Conservation (phyloP, 2,888 invertebrate genomes). For the Hedya salicella region DNA sequence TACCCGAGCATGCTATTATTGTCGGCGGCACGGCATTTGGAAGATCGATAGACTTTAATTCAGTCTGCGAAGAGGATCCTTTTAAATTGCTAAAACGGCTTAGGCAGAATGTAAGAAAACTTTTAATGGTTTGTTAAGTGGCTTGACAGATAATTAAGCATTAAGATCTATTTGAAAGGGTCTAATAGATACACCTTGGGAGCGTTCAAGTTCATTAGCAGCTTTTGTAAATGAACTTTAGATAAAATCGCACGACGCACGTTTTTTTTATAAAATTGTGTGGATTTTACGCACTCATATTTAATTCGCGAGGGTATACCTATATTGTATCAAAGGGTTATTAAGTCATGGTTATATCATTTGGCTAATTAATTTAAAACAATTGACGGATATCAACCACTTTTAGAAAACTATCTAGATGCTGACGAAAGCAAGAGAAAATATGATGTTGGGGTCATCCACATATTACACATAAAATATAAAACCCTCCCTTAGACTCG, state of each 20-base stretch:
- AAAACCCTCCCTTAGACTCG: too few relatives aligned
- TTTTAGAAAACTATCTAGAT: too few relatives aligned
- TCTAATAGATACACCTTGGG: background rate
- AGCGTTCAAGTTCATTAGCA: background rate
- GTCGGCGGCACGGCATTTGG: slow-evolving; percentile 5
- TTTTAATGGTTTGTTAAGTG: slow-evolving; percentile 3
- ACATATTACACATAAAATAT: too few relatives aligned
- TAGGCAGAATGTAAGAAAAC: slow-evolving; percentile 39
- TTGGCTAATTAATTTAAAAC: too few relatives aligned
- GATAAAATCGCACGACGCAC: background rate
- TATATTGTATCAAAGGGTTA: too few relatives aligned
- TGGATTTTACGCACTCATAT: background rate
- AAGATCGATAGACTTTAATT: slow-evolving; percentile 61
- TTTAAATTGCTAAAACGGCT: slow-evolving; percentile 53
- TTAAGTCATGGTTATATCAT: too few relatives aligned
- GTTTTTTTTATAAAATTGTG: background rate
- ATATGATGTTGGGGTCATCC: too few relatives aligned
- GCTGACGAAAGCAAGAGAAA: too few relatives aligned
- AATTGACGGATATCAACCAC: too few relatives aligned
- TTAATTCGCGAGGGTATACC: too few relatives aligned
- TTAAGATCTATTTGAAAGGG: background rate
- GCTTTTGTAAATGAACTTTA: background rate
- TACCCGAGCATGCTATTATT: slow-evolving; percentile 23
- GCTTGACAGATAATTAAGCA: slow-evolving; percentile 5
- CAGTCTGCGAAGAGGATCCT: slow-evolving; percentile 56